These are phyloP conservation scores for Yasuhikotakia modesta DNA, from an alignment of 2,797 vertebrate species.

Conservation along the genomic window DNA sequence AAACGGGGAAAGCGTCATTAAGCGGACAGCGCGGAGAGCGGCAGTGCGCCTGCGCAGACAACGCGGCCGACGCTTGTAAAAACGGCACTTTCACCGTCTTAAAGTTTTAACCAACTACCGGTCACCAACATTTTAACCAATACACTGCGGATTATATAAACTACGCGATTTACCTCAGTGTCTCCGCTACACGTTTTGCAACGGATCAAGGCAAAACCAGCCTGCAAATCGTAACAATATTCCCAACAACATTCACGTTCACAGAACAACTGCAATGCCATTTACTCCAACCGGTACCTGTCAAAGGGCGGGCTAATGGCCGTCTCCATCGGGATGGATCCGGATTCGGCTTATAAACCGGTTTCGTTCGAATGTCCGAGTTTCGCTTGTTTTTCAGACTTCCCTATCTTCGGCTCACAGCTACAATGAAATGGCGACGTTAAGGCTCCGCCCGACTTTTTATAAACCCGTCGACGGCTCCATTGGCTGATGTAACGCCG, in stretches of 20 bases:
- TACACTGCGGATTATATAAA: too few relatives aligned
- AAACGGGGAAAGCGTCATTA: not conserved
- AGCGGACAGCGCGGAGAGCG: too few relatives aligned
- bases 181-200: too few relatives aligned
- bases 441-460: conserved; percentile 79
- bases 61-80: conserved; percentile 1
- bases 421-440: conserved; percentile 94
- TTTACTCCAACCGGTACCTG: conserved; percentile 80
- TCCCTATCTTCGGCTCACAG: conserved; percentile 65
- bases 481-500: conserved; percentile 69
- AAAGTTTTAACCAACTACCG: too few relatives aligned
- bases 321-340: conserved; percentile 89
- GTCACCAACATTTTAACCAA: too few relatives aligned
- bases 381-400: conserved; percentile 65
- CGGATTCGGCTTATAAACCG: conserved; percentile 81
- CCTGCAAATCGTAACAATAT: conserved; percentile 39
- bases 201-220: too few relatives aligned
- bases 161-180: too few relatives aligned
- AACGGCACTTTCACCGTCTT: not conserved
- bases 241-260: conserved; percentile 65
- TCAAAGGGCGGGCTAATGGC: conserved; percentile 81
- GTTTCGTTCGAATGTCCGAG: conserved; percentile 70
- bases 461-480: conserved; percentile 77
- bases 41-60: conserved; percentile 20
- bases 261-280: conserved; percentile 72